A percentile compares a stretch with the other conserved stretches of the same genome.
These are phyloP conservation scores for Alauda arvensis DNA, from an alignment of 2,797 vertebrate species.

Conservation along the genomic window DNA sequence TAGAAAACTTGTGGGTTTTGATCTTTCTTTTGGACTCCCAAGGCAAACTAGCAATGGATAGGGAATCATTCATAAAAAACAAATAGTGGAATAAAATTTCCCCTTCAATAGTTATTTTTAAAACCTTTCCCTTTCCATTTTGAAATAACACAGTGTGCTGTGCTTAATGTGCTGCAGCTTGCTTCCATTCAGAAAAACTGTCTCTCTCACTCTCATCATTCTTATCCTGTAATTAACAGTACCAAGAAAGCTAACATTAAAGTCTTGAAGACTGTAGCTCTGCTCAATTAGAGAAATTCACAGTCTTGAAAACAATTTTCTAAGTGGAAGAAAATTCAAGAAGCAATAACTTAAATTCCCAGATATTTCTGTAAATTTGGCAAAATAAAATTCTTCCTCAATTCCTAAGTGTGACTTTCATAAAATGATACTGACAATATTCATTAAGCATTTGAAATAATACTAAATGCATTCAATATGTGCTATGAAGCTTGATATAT, in stretches of 20 bases:
- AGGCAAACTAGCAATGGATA: constrained; percentile 23
- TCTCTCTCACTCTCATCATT: constrained; percentile 26
- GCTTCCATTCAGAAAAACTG: constrained; percentile 30
- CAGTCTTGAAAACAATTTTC: constrained; percentile 69
- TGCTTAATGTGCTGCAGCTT: constrained; percentile 9
- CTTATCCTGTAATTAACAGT: constrained; percentile 54
- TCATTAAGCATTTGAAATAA: constrained; percentile 13
- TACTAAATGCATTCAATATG: neutral
- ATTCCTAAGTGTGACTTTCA: neutral
- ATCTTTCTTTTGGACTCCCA: constrained; percentile 37
- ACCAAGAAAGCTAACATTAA: constrained; percentile 58
- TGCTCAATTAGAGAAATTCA: constrained; percentile 65
- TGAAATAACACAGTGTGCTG: neutral
- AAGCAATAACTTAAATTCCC: neutral
- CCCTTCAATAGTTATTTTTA: constrained; percentile 28
- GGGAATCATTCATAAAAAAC: constrained; percentile 27
- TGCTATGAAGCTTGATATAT: neutral
- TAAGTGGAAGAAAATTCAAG: constrained; percentile 11
- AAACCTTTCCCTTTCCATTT: constrained; percentile 24
- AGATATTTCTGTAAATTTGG: constrained; percentile 20
- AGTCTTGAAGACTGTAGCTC: constrained; percentile 63
- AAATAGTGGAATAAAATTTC: constrained; percentile 41
- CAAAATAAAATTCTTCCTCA: neutral
- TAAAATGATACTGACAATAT: constrained; percentile 5
- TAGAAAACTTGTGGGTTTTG: constrained; percentile 22